Base-by-base conservation (phyloP, 2,797 vertebrate genomes). In the Xenopus petersii region DNA sequence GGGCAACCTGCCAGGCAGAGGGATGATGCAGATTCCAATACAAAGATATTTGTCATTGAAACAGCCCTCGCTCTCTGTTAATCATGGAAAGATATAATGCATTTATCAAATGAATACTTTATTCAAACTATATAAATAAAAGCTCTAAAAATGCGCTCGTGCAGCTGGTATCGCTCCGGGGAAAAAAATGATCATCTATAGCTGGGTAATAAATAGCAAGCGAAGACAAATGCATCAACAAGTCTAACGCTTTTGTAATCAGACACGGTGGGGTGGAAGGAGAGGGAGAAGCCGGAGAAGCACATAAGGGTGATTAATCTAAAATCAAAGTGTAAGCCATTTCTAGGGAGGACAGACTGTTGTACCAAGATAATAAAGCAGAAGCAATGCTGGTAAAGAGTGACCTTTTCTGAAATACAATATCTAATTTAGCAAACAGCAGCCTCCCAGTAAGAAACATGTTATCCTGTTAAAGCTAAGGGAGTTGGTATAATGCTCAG, bases 381-480 rank as follows among this genome's bases (percentile, higher is more conserved):
- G 80, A 85, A 81, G 80, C 82, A 77, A 68, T 13, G 0, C 46
- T 80, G 82, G 77, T 77, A 84, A 82, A 80, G 81, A 71, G 58
- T 86, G 81, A 82, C 87, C 80, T 86, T 87, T 82, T 83, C 80
- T 82, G 81, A 82, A 83, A 88, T 77, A 85, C 75, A 83, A 77
- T 82, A 75, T 83, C 82, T 82, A 85, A 89, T 87, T 86, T 86
- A 85, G 81, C 76, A 88, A 84, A 80, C 83, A 81, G 79, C 82
- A 84, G 55, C 79, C 80, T 81, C 77, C 81, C 79, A 64, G 75
- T 69, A 67, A 87, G 83, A 82, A 83, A 47, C 78, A 82, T 10
- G 46, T 71, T 81, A 82, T 80, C 79, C 80, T 84, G 72, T 81
- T 81, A 61, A 74, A 87, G 83, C 73, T 5, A 12, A 79, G 70